Evolutionary conservation across 2,113 vertebrate genomes (phyloP).

Genomic region (Lophochroa leadbeateri): DNA sequence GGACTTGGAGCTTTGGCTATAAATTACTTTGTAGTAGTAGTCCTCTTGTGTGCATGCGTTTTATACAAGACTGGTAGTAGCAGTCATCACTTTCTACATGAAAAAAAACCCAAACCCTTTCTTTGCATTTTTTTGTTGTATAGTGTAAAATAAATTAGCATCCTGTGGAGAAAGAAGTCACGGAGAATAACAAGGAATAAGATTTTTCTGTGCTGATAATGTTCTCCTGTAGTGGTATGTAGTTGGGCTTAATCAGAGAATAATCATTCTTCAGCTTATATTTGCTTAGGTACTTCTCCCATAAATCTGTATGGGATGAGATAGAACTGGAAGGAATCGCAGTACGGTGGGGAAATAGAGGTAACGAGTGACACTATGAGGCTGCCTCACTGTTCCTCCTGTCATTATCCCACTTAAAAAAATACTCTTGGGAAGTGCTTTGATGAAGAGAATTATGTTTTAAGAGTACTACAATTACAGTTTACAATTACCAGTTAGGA

Average conservation of each 20-base stretch:
- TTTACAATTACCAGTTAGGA: not conserved
- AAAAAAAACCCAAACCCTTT: not conserved
- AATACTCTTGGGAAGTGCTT: not conserved
- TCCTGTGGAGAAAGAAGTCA: not conserved
- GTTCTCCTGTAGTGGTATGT: not conserved
- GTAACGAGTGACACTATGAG: not conserved
- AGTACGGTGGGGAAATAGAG: not conserved
- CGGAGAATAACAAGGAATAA: not conserved
- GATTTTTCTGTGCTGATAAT: not conserved
- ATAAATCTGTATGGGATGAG: not conserved
- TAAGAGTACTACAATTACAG: not conserved
- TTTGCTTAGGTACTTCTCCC: not conserved
- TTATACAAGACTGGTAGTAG: not conserved
- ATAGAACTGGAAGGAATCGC: not conserved
- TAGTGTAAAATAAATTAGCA: not conserved
- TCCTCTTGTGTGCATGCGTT: not conserved
- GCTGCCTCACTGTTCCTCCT: not conserved
- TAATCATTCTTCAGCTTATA: not conserved
- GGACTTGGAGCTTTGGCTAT: not conserved
- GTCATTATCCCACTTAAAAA: not conserved
- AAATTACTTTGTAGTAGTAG: not conserved
- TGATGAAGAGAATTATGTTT: not conserved
- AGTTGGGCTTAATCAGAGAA: not conserved
- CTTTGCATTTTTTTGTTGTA: not conserved
- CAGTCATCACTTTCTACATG: not conserved